Base-by-base conservation (phyloP, 2,888 invertebrate genomes). In the Papilio protenor region DNA sequence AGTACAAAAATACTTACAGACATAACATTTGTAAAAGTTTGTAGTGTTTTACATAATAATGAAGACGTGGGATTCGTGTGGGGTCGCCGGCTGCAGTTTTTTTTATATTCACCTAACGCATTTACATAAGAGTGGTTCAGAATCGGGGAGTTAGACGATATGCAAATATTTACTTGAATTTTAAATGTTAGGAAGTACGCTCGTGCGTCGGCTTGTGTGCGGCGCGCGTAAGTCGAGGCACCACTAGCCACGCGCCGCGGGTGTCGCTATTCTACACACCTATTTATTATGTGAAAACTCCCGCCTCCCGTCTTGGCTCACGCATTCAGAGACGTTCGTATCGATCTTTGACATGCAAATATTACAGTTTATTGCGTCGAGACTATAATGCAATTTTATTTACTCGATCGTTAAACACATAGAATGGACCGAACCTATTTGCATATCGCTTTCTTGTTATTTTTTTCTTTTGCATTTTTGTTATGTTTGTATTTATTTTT, bases 401-500 rank as follows among this genome's bases (percentile, higher is more conserved):
- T 90, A 90, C 87, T 84, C 66, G 64, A 72, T 72, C 78, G 75
- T 78, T 75, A 78, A 78, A 78, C 75, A 78, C 82, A 83, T 85
- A 85, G 78, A 78, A 69, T 79, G 77, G 77, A 78, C 78, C 72
- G 83, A 88, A 79, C 80, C 88, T 89, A 92, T 94, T 94, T 94
- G 94, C 94, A 93, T 94, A 94, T 93, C 92, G 92, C 87, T 90
- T 90, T 87, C 75, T 86, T 89, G 86, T 89, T 90, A 84, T 87
- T 83, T 84, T 85, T 86, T 78, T 75, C 78, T 80, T 86, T 87
- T 87, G 85, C 86, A 78, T 85, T 91, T 89, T 88, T 91, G 92
- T 93, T 94, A 90, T 94, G 94, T 94, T 94, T 94, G 94, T 94
- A 93, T 94, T 92, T 94, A 93, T 94, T 94, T 94, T 93, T 92